Percentiles rank a stretch among this genome's conserved stretches.
phyloP scores from a whole-genome alignment of 1,140 invertebrate genomes.

The Chlorops oryzae region DNA sequence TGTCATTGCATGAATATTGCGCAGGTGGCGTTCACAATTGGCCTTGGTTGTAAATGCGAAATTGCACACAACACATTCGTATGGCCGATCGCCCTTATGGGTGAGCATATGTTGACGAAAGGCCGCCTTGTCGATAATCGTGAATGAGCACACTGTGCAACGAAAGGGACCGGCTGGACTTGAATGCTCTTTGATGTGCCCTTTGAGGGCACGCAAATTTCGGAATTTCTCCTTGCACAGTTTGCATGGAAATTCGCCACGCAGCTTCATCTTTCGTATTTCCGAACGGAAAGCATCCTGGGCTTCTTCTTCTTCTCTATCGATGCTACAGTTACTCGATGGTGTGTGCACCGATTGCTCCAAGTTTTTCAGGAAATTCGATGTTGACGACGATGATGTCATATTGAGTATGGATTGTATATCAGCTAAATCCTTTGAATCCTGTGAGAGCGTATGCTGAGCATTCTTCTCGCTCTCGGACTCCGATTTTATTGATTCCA shows the following conservation, averaged over 20 bases:
- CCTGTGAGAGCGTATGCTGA: constrained; percentile 17
- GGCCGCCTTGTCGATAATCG: constrained; percentile 83
- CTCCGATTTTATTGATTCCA: constrained; percentile 11
- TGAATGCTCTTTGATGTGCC: constrained; percentile 76
- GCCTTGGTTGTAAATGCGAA: constrained; percentile 95
- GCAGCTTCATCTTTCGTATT: constrained; percentile 76
- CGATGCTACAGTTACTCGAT: constrained; percentile 41
- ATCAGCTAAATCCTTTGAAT: constrained; percentile 70
- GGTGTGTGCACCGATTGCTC: constrained; percentile 43
- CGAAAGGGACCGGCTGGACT: constrained; percentile 68
- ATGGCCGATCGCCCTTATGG: constrained; percentile 91
- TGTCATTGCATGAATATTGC: constrained; percentile 81
- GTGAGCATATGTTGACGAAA: constrained; percentile 83
- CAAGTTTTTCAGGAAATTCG: constrained; percentile 41
- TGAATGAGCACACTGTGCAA: constrained; percentile 89
- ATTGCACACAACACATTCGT: constrained; percentile 87
- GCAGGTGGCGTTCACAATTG: constrained; percentile 82
- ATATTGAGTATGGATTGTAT: constrained; percentile 75
- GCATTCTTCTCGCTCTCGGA: background rate
- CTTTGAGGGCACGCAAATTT: constrained; percentile 82
- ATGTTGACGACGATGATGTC: constrained; percentile 54
- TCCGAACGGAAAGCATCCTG: constrained; percentile 74
- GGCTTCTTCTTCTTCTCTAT: constrained; percentile 63
- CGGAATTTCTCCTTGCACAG: constrained; percentile 78
- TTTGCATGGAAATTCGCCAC: constrained; percentile 82